A percentile compares a stretch with the other conserved stretches of the same genome.
Conservation (phyloP, 2,888 invertebrate genomes). For the Tethea ocularis region DNA sequence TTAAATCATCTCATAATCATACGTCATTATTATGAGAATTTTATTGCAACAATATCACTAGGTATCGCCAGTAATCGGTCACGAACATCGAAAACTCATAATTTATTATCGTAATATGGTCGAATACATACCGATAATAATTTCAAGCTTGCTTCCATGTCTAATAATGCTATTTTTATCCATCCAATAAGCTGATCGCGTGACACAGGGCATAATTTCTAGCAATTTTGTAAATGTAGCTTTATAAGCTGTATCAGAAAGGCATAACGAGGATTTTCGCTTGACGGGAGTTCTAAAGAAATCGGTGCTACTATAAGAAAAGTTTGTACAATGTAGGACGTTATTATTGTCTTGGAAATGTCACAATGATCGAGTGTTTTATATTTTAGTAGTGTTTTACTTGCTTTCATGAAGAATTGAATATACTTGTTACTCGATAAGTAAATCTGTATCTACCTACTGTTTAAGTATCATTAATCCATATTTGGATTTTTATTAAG, state of each 20-base stretch:
- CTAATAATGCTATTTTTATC: slow-evolving; percentile 68
- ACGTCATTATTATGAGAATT: background rate
- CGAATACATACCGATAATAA: slow-evolving; percentile 58
- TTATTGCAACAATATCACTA: background rate
- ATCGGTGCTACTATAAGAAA: slow-evolving; percentile 40
- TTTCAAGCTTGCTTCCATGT: slow-evolving; percentile 53
- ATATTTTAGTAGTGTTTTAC: slow-evolving; percentile 47
- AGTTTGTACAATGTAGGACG: slow-evolving; percentile 33
- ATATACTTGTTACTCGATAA: background rate
- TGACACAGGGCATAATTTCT: slow-evolving; percentile 43
- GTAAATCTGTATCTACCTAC: too few relatives aligned
- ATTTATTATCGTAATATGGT: slow-evolving; percentile 51
- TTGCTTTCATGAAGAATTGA: slow-evolving; percentile 28
- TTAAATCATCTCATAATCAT: background rate
- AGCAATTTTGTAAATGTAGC: slow-evolving; percentile 22
- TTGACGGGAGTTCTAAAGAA: slow-evolving; percentile 16
- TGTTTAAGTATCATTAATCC: too few relatives aligned
- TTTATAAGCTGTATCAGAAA: slow-evolving; percentile 28
- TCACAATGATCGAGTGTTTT: slow-evolving; percentile 55
- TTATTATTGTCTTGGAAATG: slow-evolving; percentile 50
- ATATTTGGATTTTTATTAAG: too few relatives aligned
- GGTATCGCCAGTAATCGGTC: slow-evolving; percentile 36
- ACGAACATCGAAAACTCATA: slow-evolving; percentile 34
- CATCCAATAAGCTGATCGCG: slow-evolving; percentile 61
- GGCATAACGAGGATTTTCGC: slow-evolving; percentile 33